Base-by-base conservation (phyloP, 2,113 vertebrate species). In the Telmatochromis bifrenatus region DNA sequence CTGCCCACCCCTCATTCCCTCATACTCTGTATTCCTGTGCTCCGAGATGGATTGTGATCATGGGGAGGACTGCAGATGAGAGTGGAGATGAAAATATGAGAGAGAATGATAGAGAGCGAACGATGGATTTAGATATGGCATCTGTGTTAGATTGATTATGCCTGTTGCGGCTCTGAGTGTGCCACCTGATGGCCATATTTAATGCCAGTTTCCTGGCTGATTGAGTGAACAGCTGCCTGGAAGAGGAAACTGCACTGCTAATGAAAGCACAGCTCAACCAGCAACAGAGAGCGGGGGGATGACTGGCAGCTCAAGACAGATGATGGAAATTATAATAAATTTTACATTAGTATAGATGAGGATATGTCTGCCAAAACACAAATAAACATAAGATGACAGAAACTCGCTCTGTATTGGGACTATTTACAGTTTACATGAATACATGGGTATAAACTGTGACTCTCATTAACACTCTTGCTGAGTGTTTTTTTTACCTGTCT, bases 81-180 rank as follows among this genome's bases (percentile, higher is more conserved):
- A 87, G 39, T 84, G 62, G 62, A 49, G 83, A 84, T 86, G 60
- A 86, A 91, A 88, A 84, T 85, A 84, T 89, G 84, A 26, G 68
- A 47, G 83, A 58, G 84, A 83, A 79, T 88, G 89, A 95, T 81
- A 82, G 53, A 91, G 84, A 89, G 65, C 39, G 23, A 85, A 77
- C 10, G 77, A 87, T 87, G 90, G 82, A 89, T 85, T 88, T 94
- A 82, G 90, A 91, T 84, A 70, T 89, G 90, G 91, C 92, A 91
- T 93, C 94, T 94, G 90, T 87, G 94, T 91, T 91, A 87, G 94
- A 96, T 93, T 92, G 92, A 95, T 95, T 92, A 93, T 87, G 92
- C 85, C 93, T 93, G 89, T 90, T 92, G 90, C 80, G 45, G 84
- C 26, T 86, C 84, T 87, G 80, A 68, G 81, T 89, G 70, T 90